Base-by-base conservation (phyloP, 2,888 invertebrate species). In the Chrysolina oricalcia region DNA sequence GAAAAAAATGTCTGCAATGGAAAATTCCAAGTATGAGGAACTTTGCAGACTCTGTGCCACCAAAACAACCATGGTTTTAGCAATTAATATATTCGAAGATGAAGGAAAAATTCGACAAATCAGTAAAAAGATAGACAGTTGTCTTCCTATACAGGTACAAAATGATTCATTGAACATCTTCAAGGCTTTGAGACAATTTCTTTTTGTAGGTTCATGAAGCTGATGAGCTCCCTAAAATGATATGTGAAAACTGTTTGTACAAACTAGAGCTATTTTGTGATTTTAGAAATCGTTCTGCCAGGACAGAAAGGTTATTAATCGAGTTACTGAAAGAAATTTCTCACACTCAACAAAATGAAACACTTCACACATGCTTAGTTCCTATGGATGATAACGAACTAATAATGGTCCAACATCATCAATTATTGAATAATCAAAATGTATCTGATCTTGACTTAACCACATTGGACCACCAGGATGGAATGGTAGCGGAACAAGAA, bases 181-280 rank as follows among this genome's bases (percentile, higher is more conserved):
- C 17, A 15, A 53, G 23, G 56, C 40, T 59, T 21, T 23, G 21
- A 73, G 35, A n/a, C 17, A 56, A 40, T 46, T 56, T 40, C 78
- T 75, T 72, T 53, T 81, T 80, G 74, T 79, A 91, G 92, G 89
- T 92, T 40, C 90, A 90, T 62, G 88, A 90, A 85, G 85, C 88
- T 21, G 92, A 92, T 84, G 90, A 90, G 79, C 86, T 92, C 63
- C 92, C 92, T 21, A 92, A 92, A 88, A 90, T 91, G 84, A 89
- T 92, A 4, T 92, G 92, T 80, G 90, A 90, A 78, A 89, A 90
- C 64, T 92, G 92, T 81, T 87, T 91, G 13, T 91, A 89, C 78
- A 92, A 92, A 82, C 82, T 92, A 70, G 91, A 92, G 78, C 86
- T 91, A 67, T 86, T 92, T 71, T 90, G 89, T 81, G 91, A 91